Evolutionary conservation across 2,888 invertebrate species (phyloP).

Genomic region (Meliscaeva auricollis): DNA sequence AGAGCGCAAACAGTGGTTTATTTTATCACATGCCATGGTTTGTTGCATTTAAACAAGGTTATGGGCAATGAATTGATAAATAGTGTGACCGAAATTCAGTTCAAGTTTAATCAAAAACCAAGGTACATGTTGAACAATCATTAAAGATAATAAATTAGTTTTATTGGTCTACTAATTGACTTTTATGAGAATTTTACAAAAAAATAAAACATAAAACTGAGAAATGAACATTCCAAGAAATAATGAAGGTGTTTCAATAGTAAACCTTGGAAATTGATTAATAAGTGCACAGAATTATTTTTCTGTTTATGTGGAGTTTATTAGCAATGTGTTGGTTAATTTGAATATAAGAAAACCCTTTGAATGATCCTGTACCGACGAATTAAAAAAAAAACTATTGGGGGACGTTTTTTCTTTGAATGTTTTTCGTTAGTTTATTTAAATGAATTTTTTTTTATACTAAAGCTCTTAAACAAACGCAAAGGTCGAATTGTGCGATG

Average conservation of each 20-base stretch:
- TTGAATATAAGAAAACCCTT: background rate
- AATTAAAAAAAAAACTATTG: no score
- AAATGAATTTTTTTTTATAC: no score
- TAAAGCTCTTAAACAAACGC: no score
- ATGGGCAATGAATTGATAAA: slow-evolving; percentile 67
- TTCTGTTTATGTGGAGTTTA: background rate
- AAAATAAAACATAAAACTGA: no score
- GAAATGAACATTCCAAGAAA: slow-evolving; percentile 5
- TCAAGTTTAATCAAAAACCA: slow-evolving; percentile 61
- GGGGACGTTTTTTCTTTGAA: no score
- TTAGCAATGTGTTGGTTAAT: background rate
- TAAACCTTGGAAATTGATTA: background rate
- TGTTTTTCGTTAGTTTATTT: no score
- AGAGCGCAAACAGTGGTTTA: slow-evolving; percentile 5
- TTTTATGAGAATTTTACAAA: no score
- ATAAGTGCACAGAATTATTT: background rate
- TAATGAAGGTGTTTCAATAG: background rate
- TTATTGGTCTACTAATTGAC: slow-evolving; percentile 14
- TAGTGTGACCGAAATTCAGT: slow-evolving; percentile 53
- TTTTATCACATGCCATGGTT: slow-evolving; percentile 13
- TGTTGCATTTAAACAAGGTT: slow-evolving; percentile 60
- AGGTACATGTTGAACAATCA: slow-evolving; percentile 42
- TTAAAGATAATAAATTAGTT: slow-evolving; percentile 32
- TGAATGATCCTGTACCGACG: no score
- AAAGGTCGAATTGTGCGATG: no score